Conservation (phyloP, 2,113 vertebrate genomes). For the Pteruthius melanotis region DNA sequence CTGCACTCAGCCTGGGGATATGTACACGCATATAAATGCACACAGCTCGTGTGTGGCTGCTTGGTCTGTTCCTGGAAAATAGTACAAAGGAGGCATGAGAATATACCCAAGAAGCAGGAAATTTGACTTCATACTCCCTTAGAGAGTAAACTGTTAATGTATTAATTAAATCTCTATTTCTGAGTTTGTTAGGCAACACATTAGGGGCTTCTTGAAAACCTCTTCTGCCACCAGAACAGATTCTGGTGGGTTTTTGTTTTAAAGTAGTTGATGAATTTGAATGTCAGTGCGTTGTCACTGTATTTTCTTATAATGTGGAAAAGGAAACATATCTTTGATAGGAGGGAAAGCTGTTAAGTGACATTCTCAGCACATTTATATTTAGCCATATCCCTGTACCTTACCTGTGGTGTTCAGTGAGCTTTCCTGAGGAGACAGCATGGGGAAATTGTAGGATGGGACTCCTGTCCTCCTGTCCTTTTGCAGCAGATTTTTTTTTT, state of each 20-base stretch:
- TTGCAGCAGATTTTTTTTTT: background rate
- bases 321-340: background rate
- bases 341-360: background rate
- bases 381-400: background rate
- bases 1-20: background rate
- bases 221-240: background rate
- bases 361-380: background rate
- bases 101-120: background rate
- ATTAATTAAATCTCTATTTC: background rate
- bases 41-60: background rate
- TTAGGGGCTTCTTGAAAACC: background rate
- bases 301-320: background rate
- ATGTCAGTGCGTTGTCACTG: background rate
- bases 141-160: background rate
- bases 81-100: background rate
- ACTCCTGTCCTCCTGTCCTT: background rate
- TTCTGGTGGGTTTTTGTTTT: background rate
- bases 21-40: accelerated
- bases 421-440: background rate
- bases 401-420: background rate
- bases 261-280: background rate
- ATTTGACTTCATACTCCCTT: background rate
- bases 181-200: background rate
- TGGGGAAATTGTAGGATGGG: too few relatives aligned
- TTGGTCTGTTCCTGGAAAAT: background rate